Conservation (phyloP, 2,888 invertebrate species). For the Eulithis prunata region DNA sequence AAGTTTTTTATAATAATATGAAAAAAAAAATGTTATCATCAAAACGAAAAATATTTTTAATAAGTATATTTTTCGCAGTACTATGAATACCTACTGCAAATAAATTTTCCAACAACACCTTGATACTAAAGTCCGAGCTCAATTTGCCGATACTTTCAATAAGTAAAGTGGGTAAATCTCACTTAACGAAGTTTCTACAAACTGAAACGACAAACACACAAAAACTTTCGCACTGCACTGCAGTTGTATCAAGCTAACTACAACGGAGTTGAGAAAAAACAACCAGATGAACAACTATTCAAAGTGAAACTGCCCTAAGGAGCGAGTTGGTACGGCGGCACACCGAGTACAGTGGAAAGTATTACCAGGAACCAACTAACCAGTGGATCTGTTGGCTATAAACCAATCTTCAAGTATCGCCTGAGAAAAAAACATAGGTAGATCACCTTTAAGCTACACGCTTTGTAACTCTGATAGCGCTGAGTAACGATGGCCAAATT, state of each 20-base stretch:
- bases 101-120: no score
- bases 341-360: slow-evolving; percentile 16
- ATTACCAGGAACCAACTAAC: slow-evolving; percentile 17
- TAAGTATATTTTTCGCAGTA: no score
- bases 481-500: no score
- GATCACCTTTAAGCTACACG: no score
- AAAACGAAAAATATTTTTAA: no score
- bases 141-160: slow-evolving; percentile 11
- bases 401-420: no score
- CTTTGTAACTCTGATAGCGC: no score
- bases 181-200: slow-evolving; percentile 15
- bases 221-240: slow-evolving; percentile 36
- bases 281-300: slow-evolving; percentile 41
- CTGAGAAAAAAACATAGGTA: no score
- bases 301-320: slow-evolving; percentile 44
- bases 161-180: slow-evolving; percentile 20
- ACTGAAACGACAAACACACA: slow-evolving; percentile 29
- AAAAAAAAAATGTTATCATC: no score
- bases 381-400: background rate
- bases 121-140: background rate
- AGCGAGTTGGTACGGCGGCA: slow-evolving; percentile 37
- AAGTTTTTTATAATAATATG: no score
- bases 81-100: no score
- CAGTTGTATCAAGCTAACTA: slow-evolving; percentile 43
- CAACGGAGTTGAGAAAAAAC: slow-evolving; percentile 38